Evolutionary conservation across 2,888 invertebrate species (phyloP).

Genomic region (Drosophila diplacantha): DNA sequence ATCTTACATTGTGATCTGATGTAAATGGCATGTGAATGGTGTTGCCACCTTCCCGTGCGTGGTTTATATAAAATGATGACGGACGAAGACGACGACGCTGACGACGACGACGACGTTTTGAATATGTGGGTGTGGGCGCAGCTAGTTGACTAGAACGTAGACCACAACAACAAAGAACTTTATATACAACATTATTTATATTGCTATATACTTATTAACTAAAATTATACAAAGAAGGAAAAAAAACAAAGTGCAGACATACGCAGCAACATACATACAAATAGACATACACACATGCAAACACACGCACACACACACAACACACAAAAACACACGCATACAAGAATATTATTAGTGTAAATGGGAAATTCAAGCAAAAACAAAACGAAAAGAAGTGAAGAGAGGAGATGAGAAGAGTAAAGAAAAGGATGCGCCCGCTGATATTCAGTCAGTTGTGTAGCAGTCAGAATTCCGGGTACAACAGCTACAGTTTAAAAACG

Average conservation of each 20-base stretch:
- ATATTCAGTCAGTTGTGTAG: constrained; percentile 60
- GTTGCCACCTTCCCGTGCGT: constrained; percentile 22
- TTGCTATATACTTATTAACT: constrained; percentile 69
- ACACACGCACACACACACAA: constrained; percentile 24
- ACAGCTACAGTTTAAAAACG: constrained; percentile 48
- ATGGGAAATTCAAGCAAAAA: constrained; percentile 54
- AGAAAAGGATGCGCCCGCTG: constrained; percentile 44
- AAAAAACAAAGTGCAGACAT: constrained; percentile 35
- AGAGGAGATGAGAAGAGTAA: constrained; percentile 17
- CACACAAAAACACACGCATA: constrained; percentile 38
- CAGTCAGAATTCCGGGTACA: constrained; percentile 59
- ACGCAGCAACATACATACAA: constrained; percentile 49
- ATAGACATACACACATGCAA: constrained; percentile 56
- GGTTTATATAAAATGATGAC: constrained; percentile 32
- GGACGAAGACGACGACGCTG: constrained; percentile 5
- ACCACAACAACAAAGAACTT: constrained; percentile 68
- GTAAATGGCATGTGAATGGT: constrained; percentile 36
- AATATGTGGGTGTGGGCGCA: constrained; percentile 31
- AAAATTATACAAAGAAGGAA: constrained; percentile 66
- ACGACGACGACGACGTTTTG: constrained; percentile 14
- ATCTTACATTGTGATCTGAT: constrained; percentile 36
- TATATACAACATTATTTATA: constrained; percentile 69
- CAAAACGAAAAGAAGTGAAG: constrained; percentile 31
- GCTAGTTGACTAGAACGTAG: constrained; percentile 64
- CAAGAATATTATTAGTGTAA: constrained; percentile 66